Conservation (phyloP, 2,797 vertebrate species). For the Hoplostethus mediterraneus region DNA sequence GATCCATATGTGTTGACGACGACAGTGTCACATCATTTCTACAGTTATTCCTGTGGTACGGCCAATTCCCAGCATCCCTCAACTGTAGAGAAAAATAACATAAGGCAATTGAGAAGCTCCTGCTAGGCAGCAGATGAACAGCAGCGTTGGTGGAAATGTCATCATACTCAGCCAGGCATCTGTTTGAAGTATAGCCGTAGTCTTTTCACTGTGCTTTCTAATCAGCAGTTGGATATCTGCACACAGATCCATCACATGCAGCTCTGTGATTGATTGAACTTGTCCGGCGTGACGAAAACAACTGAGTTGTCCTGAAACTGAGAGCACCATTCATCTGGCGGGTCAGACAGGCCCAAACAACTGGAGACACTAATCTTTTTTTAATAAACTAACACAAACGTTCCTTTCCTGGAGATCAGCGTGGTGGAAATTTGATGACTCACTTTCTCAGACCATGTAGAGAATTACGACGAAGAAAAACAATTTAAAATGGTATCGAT, state of each 20-base stretch:
- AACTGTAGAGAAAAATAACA: slow-evolving; percentile 29
- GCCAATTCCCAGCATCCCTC: slow-evolving; percentile 13
- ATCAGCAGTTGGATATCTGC: slow-evolving; percentile 22
- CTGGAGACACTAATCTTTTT: neutral
- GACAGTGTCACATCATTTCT: slow-evolving; percentile 1
- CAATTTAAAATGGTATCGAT: neutral
- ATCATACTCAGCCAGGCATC: slow-evolving; percentile 7
- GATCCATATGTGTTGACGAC: too few relatives aligned
- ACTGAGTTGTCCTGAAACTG: neutral
- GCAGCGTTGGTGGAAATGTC: slow-evolving; percentile 9
- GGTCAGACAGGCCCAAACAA: neutral
- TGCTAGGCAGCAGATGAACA: slow-evolving; percentile 18
- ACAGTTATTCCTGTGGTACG: slow-evolving; percentile 13
- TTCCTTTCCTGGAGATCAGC: neutral
- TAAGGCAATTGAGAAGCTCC: neutral
- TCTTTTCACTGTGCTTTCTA: slow-evolving; percentile 20
- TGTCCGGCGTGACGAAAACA: slow-evolving; percentile 22
- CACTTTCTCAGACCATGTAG: neutral
- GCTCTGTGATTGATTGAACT: slow-evolving; percentile 23
- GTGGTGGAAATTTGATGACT: neutral
- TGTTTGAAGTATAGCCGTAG: slow-evolving; percentile 25
- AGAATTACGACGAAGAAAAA: neutral
- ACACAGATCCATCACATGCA: slow-evolving; percentile 15
- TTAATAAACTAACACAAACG: slow-evolving; percentile 10
- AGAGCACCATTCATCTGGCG: slow-evolving; percentile 10